Conservation (phyloP, 2,797 vertebrate species). For the Premnoplex brunnescens region DNA sequence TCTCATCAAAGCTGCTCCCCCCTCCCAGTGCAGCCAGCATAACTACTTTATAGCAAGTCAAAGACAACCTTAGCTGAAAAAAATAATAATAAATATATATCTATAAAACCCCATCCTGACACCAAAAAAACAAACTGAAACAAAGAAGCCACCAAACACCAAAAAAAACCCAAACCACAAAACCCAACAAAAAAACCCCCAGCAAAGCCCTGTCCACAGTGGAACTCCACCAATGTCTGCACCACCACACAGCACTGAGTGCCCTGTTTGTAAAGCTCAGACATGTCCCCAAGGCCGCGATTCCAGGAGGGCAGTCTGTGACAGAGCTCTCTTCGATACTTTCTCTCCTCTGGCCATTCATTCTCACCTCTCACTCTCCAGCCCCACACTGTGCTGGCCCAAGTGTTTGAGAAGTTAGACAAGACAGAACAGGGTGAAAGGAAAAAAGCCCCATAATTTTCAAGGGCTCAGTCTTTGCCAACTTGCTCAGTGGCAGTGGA, state of each 20-base stretch:
- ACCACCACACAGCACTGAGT: not conserved
- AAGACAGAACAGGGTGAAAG: not conserved
- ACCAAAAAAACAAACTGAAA: not conserved
- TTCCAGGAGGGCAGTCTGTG: not conserved
- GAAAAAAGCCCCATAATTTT: fast-evolving
- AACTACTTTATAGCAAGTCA: not conserved
- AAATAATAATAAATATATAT: not conserved
- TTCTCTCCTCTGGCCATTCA: not conserved
- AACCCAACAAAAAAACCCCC: not conserved
- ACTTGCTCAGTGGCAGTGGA: not conserved
- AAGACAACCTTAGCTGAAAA: not conserved
- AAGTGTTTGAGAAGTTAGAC: not conserved
- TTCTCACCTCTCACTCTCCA: not conserved
- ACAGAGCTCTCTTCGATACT: not conserved
- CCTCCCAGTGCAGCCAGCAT: not conserved
- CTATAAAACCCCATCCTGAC: not conserved
- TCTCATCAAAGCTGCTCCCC: not conserved
- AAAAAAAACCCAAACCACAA: not conserved
- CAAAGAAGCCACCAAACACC: not conserved
- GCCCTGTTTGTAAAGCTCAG: not conserved
- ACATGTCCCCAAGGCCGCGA: not conserved
- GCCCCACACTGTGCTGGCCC: not conserved
- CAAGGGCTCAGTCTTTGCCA: not conserved
- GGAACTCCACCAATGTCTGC: not conserved
- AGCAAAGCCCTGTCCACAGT: not conserved